phyloP scores from a whole-genome alignment of 2,888 invertebrate species.

The Barypeithes pellucidus region DNA sequence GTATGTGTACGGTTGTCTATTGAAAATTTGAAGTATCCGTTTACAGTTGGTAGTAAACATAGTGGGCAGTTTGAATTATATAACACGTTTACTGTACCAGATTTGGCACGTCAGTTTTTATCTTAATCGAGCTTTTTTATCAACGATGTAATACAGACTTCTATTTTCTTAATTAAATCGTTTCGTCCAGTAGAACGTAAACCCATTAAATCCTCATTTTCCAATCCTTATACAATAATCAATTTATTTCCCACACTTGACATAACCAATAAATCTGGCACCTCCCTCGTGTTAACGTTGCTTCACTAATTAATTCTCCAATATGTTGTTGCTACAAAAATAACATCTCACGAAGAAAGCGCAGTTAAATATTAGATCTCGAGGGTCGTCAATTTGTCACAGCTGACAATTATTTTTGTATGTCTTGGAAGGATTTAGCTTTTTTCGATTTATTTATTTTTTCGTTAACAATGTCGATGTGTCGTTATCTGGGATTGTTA shows the following conservation, averaged over 20 bases:
- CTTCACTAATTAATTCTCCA: constrained; percentile 44
- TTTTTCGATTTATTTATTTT: constrained; percentile 37
- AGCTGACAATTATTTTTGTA: constrained; percentile 47
- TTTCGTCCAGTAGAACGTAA: no score
- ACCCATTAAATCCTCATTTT: neutral
- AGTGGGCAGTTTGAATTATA: no score
- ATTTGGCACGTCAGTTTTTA: no score
- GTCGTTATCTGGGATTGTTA: constrained; percentile 8
- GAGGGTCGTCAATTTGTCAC: constrained; percentile 46
- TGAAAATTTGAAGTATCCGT: no score
- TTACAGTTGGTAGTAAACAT: no score
- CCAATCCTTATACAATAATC: constrained; percentile 28
- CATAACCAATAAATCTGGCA: constrained; percentile 44
- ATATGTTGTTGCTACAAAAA: constrained; percentile 45
- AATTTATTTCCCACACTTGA: constrained; percentile 42
- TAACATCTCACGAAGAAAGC: constrained; percentile 40
- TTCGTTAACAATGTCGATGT: constrained; percentile 41
- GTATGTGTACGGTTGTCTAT: no score
- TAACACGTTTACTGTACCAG: no score
- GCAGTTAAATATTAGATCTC: constrained; percentile 46
- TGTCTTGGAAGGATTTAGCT: constrained; percentile 38
- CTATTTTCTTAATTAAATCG: no score
- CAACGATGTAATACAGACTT: no score
- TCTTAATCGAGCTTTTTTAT: no score
- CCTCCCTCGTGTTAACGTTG: constrained; percentile 42